Conservation (phyloP, 1,140 invertebrate species). For the Campoletis sonorensis region DNA sequence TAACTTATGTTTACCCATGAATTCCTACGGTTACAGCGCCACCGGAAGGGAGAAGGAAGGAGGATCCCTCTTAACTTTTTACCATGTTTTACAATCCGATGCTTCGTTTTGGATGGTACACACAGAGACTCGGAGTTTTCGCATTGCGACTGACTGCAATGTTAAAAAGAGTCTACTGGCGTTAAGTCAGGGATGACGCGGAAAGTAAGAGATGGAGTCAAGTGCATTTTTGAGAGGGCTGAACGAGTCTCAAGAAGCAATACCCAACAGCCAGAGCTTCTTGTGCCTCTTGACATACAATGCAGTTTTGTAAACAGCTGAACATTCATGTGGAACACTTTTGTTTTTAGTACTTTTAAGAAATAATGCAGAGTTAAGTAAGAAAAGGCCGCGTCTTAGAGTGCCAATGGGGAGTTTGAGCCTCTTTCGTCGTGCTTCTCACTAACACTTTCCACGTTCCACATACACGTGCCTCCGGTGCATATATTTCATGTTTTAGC, state of each 20-base stretch:
- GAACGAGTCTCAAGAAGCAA: conserved; percentile 34
- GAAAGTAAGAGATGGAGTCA: neutral
- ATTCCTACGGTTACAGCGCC: conserved; percentile 40
- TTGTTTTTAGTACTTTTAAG: conserved; percentile 32
- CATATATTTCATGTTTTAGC: conserved; percentile 43
- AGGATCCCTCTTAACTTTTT: conserved; percentile 36
- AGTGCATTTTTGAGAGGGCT: conserved; percentile 36
- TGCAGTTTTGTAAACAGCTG: conserved; percentile 11
- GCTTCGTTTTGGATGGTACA: neutral
- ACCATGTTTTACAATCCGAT: conserved; percentile 10
- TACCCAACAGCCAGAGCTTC: neutral
- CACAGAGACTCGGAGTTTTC: conserved; percentile 5
- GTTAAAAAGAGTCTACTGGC: conserved; percentile 29
- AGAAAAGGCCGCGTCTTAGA: neutral
- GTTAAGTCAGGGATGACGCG: neutral
- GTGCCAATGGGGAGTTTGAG: neutral
- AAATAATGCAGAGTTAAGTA: conserved; percentile 29
- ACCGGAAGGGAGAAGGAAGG: neutral
- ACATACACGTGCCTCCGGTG: conserved; percentile 5
- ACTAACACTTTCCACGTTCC: neutral
- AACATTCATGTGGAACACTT: conserved; percentile 18
- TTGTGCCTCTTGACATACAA: neutral
- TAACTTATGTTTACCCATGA: conserved; percentile 69
- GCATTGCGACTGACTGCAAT: conserved; percentile 23
- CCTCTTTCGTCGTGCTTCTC: neutral